A percentile compares a stretch with the other conserved stretches of the same genome.
phyloP scores from a whole-genome alignment of 2,888 invertebrate species.

The Tenthredo livida region DNA sequence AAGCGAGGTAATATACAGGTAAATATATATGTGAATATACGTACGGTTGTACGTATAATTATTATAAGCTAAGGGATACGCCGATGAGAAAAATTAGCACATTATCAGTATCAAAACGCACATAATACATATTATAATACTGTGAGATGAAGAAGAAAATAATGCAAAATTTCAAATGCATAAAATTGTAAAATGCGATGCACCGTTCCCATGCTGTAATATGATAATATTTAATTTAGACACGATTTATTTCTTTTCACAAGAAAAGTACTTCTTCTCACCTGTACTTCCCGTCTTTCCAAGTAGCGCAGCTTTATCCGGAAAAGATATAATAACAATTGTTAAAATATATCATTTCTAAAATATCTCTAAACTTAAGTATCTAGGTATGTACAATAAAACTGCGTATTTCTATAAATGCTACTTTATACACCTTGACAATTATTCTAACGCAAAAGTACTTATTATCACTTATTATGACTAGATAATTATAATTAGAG shows the following conservation, averaged over 20 bases:
- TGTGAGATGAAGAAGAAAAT: constrained; percentile 41
- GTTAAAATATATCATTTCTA: constrained; percentile 59
- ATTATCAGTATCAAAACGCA: constrained; percentile 43
- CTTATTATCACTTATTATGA: too few relatives aligned
- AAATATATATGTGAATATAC: neutral
- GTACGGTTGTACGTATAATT: neutral
- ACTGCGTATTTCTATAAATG: neutral
- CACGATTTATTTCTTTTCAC: constrained; percentile 34
- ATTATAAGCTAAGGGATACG: neutral
- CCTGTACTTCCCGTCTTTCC: constrained; percentile 78
- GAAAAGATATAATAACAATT: constrained; percentile 59
- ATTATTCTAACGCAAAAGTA: neutral
- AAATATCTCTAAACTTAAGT: neutral
- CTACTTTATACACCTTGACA: neutral
- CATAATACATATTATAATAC: constrained; percentile 54
- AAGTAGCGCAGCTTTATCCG: constrained; percentile 75
- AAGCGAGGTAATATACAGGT: constrained; percentile 31
- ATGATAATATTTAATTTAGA: neutral
- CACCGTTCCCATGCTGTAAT: constrained; percentile 50
- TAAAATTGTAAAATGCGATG: constrained; percentile 16
- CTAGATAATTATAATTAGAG: neutral
- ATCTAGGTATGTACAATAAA: neutral
- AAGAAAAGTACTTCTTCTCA: constrained; percentile 67
- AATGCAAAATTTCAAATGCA: constrained; percentile 4
- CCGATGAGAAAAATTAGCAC: constrained; percentile 14